Evolutionary conservation across 2,113 vertebrate genomes (phyloP).

Genomic region (Xiphorhynchus elegans): DNA sequence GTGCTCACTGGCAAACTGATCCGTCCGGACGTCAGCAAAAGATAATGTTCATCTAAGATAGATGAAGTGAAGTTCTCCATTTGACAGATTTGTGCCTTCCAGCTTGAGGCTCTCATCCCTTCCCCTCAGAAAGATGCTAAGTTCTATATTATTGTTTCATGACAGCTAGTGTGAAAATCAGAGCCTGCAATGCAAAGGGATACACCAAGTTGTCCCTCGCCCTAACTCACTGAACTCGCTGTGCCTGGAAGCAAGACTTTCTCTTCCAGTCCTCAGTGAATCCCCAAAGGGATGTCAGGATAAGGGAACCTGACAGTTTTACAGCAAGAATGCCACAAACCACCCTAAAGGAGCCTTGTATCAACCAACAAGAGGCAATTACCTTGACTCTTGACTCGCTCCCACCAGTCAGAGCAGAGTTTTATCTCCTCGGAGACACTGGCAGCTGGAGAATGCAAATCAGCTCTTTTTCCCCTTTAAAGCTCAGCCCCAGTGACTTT

Average conservation of each 20-base stretch:
- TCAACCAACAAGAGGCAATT: conserved; percentile 56
- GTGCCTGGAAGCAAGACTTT: conserved; percentile 42
- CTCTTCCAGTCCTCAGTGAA: conserved; percentile 19
- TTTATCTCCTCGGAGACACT: conserved; percentile 5
- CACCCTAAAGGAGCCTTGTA: conserved; percentile 42
- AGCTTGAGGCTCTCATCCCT: conserved; percentile 39
- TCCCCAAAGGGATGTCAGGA: conserved; percentile 35
- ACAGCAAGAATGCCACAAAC: conserved; percentile 56
- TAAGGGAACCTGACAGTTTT: conserved; percentile 62
- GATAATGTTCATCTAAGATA: neutral
- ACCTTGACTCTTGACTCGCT: conserved; percentile 38
- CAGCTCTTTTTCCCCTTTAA: neutral
- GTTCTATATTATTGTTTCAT: conserved; percentile 13
- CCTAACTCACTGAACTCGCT: neutral
- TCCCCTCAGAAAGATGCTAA: neutral
- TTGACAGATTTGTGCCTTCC: conserved; percentile 44
- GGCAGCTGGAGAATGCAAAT: neutral
- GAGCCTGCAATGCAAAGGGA: conserved; percentile 24
- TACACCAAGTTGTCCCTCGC: conserved; percentile 38
- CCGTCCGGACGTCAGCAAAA: neutral
- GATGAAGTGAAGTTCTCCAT: neutral
- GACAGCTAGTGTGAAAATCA: conserved; percentile 62
- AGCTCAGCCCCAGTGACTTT: neutral
- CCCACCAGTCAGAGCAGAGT: neutral
- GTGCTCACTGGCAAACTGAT: neutral